Conservation (phyloP, 1,140 invertebrate genomes). For the Lucilia cuprina region DNA sequence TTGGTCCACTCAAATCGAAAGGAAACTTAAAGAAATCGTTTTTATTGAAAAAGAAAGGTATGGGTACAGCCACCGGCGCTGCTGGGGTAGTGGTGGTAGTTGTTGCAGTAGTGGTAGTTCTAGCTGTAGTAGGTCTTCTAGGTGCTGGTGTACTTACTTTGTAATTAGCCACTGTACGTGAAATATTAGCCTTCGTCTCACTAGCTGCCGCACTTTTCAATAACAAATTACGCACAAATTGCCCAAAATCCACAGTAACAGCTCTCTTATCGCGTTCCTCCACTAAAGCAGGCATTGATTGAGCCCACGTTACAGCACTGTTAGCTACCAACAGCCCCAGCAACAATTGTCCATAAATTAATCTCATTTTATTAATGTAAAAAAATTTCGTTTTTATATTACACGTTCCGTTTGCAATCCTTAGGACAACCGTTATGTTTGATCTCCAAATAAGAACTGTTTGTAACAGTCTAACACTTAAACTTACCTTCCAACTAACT, state of each 20-base stretch:
- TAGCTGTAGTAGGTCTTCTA: constrained; percentile 33
- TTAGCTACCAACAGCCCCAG: not conserved
- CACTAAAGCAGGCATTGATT: not conserved
- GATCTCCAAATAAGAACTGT: constrained; percentile 26
- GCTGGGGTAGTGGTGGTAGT: not conserved
- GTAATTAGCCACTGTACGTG: not conserved
- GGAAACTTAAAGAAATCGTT: not conserved
- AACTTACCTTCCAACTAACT: not conserved
- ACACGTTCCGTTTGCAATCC: not conserved
- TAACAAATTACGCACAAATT: constrained; percentile 36
- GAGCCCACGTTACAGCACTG: not conserved
- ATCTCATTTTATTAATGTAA: not conserved
- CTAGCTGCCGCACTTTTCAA: constrained; percentile 32
- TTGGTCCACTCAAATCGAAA: not conserved
- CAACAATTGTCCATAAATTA: not conserved
- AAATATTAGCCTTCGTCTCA: not conserved
- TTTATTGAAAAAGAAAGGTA: constrained; percentile 26
- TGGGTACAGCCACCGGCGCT: not conserved
- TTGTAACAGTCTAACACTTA: not conserved
- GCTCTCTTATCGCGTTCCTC: constrained; percentile 25
- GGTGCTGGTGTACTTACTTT: constrained; percentile 24
- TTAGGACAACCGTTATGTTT: constrained; percentile 8
- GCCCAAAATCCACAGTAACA: constrained; percentile 20
- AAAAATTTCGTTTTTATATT: not conserved
- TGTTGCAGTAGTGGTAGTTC: not conserved